phyloP scores from a whole-genome alignment of 1,140 invertebrate species.

The Ceratitis capitata region DNA sequence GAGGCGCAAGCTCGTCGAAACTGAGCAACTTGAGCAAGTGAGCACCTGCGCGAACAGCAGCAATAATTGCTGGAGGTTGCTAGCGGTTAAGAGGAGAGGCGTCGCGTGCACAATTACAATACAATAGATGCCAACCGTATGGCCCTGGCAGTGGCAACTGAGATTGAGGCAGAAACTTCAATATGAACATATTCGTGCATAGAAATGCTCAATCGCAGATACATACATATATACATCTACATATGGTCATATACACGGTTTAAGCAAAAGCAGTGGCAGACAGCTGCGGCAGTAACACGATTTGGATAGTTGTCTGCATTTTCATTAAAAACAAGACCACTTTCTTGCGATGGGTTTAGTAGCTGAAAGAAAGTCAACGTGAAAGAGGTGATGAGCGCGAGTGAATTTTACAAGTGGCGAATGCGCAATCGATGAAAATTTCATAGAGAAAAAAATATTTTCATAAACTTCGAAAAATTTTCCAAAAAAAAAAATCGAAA shows the following conservation, averaged over 20 bases:
- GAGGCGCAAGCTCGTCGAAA: not conserved
- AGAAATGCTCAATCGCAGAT: not conserved
- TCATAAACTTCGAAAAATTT: no score
- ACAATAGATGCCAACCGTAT: not conserved
- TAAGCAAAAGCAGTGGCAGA: not conserved
- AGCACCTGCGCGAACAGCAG: no score
- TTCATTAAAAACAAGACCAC: constrained; percentile 46
- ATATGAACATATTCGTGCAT: not conserved
- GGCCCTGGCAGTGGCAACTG: not conserved
- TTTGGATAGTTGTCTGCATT: constrained; percentile 37
- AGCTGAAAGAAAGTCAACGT: constrained; percentile 61
- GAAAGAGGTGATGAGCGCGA: constrained; percentile 41
- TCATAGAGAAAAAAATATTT: no score
- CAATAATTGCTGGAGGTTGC: not conserved
- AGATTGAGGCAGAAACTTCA: not conserved
- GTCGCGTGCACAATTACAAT: no score
- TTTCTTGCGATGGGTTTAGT: constrained; percentile 62
- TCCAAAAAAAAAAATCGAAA: not conserved
- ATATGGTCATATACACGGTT: not conserved
- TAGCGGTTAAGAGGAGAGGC: not conserved
- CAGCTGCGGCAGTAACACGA: not conserved
- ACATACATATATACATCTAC: not conserved
- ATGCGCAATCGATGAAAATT: not conserved
- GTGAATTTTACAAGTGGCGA: not conserved
- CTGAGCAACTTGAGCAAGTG: no score